Base-by-base conservation (phyloP, 2,113 vertebrate genomes). In the Hydrochoerus hydrochaeris region DNA sequence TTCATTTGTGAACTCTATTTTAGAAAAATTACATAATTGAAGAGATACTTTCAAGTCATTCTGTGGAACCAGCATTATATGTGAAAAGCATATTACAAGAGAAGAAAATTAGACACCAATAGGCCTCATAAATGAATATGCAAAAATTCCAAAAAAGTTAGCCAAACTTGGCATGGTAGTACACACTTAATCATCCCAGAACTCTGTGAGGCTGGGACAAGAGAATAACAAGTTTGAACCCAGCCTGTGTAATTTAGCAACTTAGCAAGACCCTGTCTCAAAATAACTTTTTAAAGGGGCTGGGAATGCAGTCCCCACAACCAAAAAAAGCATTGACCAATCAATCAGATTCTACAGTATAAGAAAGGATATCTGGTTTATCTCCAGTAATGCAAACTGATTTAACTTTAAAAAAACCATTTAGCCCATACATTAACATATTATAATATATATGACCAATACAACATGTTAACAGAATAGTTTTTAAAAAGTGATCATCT, bases 1-100 rank as follows among this genome's bases (percentile, higher is more conserved):
- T 67, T 93, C 65, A 67, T 30, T 82, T 67, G 44, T 83, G 49
- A 85, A 84, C 84, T 88, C 88, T 88, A 60, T 77, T 60, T 41
- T 60, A 94, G 86, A 35, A 54, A 58, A 62, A 26, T 35, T 26
- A 88, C n/a, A 63, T 94, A 88, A 58, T 30, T 30, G 14, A 49
- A 84, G 19, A 91, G 49, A 77, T 67, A 71, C 26, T 46, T 94
- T 35, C 67, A 57, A 58, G 46, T 88, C 69, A 63, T 84, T 84
- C 63, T 78, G 52, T 46, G 60, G 88, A 54, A 38, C 44, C 84
- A 73, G 9, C 20, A 65, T 88, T 87, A 77, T 93, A 80, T 22
- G 38, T 85, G 8, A 87, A 24, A 69, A 78, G 77, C 38, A 69
- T 49, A 78, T 38, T 62, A n/a, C 22, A 88, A 88, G 52, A 88